Base-by-base conservation (phyloP, 1,140 invertebrate genomes). In the Diorhabda elongata region DNA sequence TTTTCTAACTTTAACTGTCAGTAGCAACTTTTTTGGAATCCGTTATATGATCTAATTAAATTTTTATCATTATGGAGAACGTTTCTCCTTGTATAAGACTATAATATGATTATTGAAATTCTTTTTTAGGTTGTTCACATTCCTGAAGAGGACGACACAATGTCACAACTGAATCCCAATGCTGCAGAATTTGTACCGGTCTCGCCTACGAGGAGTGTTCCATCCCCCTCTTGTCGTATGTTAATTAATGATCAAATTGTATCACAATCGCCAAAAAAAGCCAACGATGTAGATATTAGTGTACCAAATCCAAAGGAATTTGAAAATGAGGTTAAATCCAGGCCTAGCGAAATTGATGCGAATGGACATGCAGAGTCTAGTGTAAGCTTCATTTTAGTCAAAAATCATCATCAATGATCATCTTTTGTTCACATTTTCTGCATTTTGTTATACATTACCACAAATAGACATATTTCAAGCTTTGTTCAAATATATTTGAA, bases 181-280 rank as follows among this genome's bases (percentile, higher is more conserved):
- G 90, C 90, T 4, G 87, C 88, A 2, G 89, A 90, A 77, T 92
- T 92, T 74, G 83, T 91, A 44, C 88, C 87, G 0, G 80, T 85
- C 8, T 84, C 84, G 7, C 87, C 87, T 2, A 84, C 84, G 26
- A 77, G 81, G n/a, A 82, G 81, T 43, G 78, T 82, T 1, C 78
- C 72, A 44, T 77, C 81, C 3, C 79, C 74, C 9, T 71, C 69
- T 26, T 77, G 73, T 69, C 63, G 69, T 61, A 60, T 70, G 7
- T 74, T 81, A 4, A 68, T 80, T 2, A 75, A 84, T 68, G 78
- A 83, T 2, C 79, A 83, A 42, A 79, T 88, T 5, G 78, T 90
- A 11, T 82, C 88, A 2, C 87, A 89, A 69, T 90, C 89, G 0
- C 89, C 1, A 80, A 87, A 61, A 87, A 87, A 74, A 84, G 7